Evolutionary conservation across 2,797 vertebrate species (phyloP).

Genomic region (Gymnoscopelus microlampas): DNA sequence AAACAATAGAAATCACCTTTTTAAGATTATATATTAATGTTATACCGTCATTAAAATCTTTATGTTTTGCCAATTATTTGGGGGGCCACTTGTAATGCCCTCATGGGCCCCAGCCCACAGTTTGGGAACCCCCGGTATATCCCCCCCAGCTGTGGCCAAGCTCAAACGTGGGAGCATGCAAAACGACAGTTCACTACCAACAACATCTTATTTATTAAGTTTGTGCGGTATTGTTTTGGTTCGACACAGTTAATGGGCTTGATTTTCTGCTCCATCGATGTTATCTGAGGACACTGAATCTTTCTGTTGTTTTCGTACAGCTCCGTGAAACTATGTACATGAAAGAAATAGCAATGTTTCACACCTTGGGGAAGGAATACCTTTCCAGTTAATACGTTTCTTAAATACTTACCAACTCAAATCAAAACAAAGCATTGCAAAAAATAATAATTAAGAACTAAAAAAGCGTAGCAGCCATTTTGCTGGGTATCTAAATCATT

Average conservation of each 20-base stretch:
- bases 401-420: conserved; percentile 20
- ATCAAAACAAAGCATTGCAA: too few relatives aligned
- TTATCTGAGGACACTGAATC: conserved; percentile 24
- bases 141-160: background rate
- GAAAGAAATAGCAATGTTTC: conserved; percentile 23
- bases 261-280: conserved; percentile 41
- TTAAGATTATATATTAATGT: too few relatives aligned
- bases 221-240: conserved; percentile 18
- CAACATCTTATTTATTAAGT: conserved; percentile 19
- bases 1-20: too few relatives aligned
- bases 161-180: background rate
- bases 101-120: too few relatives aligned
- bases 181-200: background rate
- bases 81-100: too few relatives aligned
- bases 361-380: conserved; percentile 38
- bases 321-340: conserved; percentile 47
- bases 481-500: too few relatives aligned
- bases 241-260: conserved; percentile 28
- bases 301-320: conserved; percentile 48
- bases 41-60: too few relatives aligned
- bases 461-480: too few relatives aligned
- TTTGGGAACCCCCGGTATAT: too few relatives aligned
- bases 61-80: too few relatives aligned
- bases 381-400: conserved; percentile 33
- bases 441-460: too few relatives aligned